Base-by-base conservation (phyloP, 2,888 invertebrate species). In the Chaitophorus viminalis region DNA sequence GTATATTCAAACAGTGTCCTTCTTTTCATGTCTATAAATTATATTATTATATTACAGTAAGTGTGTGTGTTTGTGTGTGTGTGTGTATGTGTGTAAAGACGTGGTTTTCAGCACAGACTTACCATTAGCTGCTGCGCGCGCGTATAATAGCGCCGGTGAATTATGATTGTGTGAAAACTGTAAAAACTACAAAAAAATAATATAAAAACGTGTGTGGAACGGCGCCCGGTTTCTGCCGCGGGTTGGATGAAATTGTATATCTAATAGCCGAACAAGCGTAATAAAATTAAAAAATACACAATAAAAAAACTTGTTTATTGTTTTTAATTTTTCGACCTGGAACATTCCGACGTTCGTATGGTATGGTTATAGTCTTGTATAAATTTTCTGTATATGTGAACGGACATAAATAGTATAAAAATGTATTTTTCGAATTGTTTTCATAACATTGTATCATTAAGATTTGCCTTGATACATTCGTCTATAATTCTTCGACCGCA, bases 221-320 rank as follows among this genome's bases (percentile, higher is more conserved):
- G 36, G 70, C 29, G 70, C 29, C 29, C 31, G 17, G 17, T 17
- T 29, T 4, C 29, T 29, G 29, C 70, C 3, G 70, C 29, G 9
- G 29, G 31, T 70, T 70, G 17, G 31, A 70, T 31, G 29, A 70
- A 29, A 70, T 54, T 31, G 78, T 78, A 33, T 54, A 33, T 54
- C 33, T 54, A 54, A 78, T 78, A 78, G 54, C 54, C 25, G 33
- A 33, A 78, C 31, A 9, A 54, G 14, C 52, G 25, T 78, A 77
- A 77, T 77, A 77, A 77, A 36, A 36, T 74, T 21, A 72, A 21
- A 70, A 74, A 8, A 74, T 74, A 74, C 21, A 25, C 70, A 31
- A 70, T 74, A 72, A 33, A 36, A 77, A 79, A 79, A 79, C 79
- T 65, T 65, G 79, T 79, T 79, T 79, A 79, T 79, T 60, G 60